Evolutionary conservation across 2,797 vertebrate genomes (phyloP).

Genomic region (Arctocebus calabarensis): DNA sequence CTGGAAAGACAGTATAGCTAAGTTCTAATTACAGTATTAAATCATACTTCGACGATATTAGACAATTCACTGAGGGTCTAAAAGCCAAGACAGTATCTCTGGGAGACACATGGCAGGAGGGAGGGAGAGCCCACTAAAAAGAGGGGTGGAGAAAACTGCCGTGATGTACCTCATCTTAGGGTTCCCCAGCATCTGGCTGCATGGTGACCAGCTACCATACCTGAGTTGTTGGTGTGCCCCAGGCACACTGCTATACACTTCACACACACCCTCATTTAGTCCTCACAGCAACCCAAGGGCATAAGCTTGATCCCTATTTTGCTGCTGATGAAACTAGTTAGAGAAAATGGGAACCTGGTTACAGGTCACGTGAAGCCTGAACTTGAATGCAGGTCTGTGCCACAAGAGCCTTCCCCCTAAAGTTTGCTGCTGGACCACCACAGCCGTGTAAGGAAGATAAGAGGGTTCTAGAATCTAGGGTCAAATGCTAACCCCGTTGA

Average conservation of each 20-base stretch:
- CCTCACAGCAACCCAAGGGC: neutral
- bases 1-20: conserved; percentile 4
- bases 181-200: neutral
- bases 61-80: neutral
- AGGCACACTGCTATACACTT: too few species aligned
- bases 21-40: neutral
- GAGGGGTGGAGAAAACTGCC: neutral
- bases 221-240: neutral
- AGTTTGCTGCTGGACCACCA: neutral
- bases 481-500: neutral
- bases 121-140: neutral
- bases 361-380: neutral
- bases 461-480: neutral
- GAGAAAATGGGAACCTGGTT: neutral
- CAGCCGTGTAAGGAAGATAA: neutral
- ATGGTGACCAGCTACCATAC: too few species aligned
- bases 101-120: neutral
- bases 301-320: neutral
- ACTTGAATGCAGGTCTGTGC: neutral
- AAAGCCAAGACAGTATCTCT: conserved; percentile 2
- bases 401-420: neutral
- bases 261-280: neutral
- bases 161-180: fast-evolving
- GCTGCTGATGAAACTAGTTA: neutral
- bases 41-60: conserved; percentile 16